These are phyloP conservation scores for Diaphora mendica DNA, from an alignment of 2,888 invertebrate genomes.

Conservation along the genomic window DNA sequence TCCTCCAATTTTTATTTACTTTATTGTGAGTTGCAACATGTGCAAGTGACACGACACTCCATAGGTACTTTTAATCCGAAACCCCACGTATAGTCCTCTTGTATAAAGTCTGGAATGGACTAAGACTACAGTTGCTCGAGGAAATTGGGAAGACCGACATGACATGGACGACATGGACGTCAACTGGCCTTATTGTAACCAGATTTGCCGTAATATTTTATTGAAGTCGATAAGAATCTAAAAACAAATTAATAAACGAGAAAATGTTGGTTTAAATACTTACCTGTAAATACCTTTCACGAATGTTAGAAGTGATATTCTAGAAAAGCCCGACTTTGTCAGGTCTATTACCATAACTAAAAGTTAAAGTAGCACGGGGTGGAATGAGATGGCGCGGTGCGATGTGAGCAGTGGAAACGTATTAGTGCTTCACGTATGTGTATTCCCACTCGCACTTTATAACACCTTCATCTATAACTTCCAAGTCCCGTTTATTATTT, in stretches of 20 bases:
- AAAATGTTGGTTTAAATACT: not conserved
- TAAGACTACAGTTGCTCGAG: not conserved
- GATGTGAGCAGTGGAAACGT: not conserved
- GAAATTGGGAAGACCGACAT: not conserved
- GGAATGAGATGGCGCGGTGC: not conserved
- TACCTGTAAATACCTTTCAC: not conserved
- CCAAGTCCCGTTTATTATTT: too few relatives aligned
- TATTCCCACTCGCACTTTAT: not conserved
- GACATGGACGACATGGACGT: not conserved
- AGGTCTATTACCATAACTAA: not conserved
- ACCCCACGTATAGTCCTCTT: too few relatives aligned
- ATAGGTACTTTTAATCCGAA: too few relatives aligned
- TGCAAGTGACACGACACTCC: too few relatives aligned
- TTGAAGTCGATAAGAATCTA: too few relatives aligned
- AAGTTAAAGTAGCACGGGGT: not conserved
- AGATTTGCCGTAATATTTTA: not conserved
- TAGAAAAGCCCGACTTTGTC: not conserved
- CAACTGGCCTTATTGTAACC: not conserved
- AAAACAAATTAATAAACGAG: too few relatives aligned
- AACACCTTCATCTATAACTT: not conserved
- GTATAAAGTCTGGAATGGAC: not conserved
- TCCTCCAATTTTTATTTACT: too few relatives aligned
- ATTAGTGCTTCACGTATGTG: not conserved
- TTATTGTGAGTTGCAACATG: too few relatives aligned
- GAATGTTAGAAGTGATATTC: not conserved